Conservation (phyloP, 2,888 invertebrate species). For the Oligia latruncula region DNA sequence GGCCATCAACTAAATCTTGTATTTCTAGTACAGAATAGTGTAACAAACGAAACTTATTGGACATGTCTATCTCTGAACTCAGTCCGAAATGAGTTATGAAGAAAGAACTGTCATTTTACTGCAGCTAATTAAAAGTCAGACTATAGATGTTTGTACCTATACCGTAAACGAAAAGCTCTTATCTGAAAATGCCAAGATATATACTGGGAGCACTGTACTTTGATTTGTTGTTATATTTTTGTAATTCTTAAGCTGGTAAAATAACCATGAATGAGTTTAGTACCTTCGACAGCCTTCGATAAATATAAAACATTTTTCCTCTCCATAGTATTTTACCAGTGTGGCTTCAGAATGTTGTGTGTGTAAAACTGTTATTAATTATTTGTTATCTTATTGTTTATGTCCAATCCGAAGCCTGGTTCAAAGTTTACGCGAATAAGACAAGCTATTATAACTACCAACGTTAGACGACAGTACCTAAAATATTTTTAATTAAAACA, state of each 20-base stretch:
- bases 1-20: too few relatives aligned
- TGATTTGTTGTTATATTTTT: not conserved
- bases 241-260: not conserved
- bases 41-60: too few relatives aligned
- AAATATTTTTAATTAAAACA: not conserved
- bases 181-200: not conserved
- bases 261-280: not conserved
- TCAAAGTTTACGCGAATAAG: not conserved
- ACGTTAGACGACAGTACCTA: not conserved
- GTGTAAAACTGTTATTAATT: not conserved
- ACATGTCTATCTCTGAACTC: too few relatives aligned
- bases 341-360: not conserved
- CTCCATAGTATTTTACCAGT: not conserved
- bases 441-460: not conserved
- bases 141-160: not conserved
- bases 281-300: not conserved
- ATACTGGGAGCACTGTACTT: not conserved
- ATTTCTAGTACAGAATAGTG: too few relatives aligned
- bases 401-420: not conserved
- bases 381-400: not conserved
- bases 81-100: too few relatives aligned
- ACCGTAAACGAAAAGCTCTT: not conserved
- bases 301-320: not conserved
- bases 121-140: too few relatives aligned
- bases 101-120: too few relatives aligned